Percentiles rank a stretch among this genome's conserved stretches.
Evolutionary conservation across 2,113 vertebrate genomes (phyloP).

Genomic region (Tricholaema leucomelas): DNA sequence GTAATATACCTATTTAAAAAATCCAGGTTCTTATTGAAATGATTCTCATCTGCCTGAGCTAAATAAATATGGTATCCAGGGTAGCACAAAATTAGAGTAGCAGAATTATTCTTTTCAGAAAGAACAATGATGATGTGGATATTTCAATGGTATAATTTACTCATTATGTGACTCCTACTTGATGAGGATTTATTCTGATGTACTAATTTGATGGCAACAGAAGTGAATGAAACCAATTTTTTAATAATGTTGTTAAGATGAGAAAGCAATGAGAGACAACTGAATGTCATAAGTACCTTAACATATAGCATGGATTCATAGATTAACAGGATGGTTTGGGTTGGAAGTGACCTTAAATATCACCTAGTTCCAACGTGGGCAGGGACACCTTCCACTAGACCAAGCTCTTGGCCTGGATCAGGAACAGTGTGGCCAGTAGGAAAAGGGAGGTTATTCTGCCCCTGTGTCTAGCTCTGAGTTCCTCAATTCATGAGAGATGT

Average conservation of each 20-base stretch:
- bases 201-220: neutral
- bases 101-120: neutral
- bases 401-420: too few species aligned
- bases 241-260: neutral
- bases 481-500: too few species aligned
- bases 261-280: neutral
- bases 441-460: too few species aligned
- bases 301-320: too few species aligned
- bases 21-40: neutral
- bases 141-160: neutral
- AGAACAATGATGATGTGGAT: neutral
- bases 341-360: too few species aligned
- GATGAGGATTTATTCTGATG: neutral
- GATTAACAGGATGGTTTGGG: too few species aligned
- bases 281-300: neutral
- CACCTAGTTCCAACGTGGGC: too few species aligned
- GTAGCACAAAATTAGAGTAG: neutral
- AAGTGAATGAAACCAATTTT: neutral
- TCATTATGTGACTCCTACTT: neutral
- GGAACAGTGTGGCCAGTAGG: too few species aligned
- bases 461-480: too few species aligned
- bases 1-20: neutral
- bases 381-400: too few species aligned
- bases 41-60: neutral
- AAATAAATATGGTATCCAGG: neutral